These are phyloP conservation scores for Chrysotoxum bicinctum DNA, from an alignment of 2,888 invertebrate species.

Conservation along the genomic window DNA sequence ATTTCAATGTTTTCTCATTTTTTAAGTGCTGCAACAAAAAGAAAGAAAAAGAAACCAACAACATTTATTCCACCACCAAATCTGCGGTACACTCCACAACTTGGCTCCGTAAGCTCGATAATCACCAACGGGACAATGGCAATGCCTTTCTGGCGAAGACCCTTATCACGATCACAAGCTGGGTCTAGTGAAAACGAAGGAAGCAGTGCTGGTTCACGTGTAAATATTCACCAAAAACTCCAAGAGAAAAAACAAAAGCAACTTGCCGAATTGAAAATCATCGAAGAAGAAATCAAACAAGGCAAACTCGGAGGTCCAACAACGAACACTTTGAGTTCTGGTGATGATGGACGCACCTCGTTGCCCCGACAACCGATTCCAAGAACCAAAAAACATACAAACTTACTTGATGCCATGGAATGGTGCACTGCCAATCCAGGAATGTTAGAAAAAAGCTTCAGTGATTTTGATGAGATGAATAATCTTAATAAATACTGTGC, in stretches of 20 bases:
- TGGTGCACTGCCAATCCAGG: conserved; percentile 59
- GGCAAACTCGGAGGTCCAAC: conserved; percentile 86
- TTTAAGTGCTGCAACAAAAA: conserved; percentile 82
- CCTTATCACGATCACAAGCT: conserved; percentile 84
- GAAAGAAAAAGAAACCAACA: conserved; percentile 95
- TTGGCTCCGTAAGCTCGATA: conserved; percentile 47
- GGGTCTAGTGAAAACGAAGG: conserved; percentile 89
- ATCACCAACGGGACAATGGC: conserved; percentile 80
- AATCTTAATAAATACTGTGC: conserved; percentile 75
- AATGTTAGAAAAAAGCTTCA: conserved; percentile 79
- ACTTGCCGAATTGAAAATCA: conserved; percentile 90
- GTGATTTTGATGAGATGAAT: conserved; percentile 77
- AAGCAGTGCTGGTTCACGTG: conserved; percentile 88
- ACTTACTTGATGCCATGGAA: conserved; percentile 82
- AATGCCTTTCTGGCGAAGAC: conserved; percentile 89
- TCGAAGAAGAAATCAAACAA: conserved; percentile 93
- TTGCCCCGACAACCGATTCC: conserved; percentile 87
- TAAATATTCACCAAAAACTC: conserved; percentile 92
- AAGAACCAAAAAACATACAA: conserved; percentile 86
- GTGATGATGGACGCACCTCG: conserved; percentile 81
- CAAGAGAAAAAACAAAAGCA: conserved; percentile 95
- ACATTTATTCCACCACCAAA: conserved; percentile 90
- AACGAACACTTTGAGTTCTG: conserved; percentile 82
- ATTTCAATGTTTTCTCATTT: background rate
- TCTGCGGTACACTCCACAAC: conserved; percentile 74